Evolutionary conservation across 2,797 vertebrate genomes (phyloP).

Genomic region (Aphelocoma californica): DNA sequence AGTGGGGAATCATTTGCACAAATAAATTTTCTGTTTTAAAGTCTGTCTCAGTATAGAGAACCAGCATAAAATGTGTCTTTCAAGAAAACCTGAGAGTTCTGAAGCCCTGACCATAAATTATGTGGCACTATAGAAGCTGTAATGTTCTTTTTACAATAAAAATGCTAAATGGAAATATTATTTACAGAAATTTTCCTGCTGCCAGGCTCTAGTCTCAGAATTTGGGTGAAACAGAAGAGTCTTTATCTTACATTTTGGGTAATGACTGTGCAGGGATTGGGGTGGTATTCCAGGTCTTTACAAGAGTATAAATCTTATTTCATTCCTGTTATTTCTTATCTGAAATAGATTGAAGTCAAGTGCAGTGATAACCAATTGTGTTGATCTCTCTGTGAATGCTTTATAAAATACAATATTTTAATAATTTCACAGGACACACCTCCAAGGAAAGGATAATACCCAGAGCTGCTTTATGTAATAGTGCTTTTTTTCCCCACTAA

Average conservation of each 20-base stretch:
- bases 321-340: not conserved
- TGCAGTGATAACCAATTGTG: not conserved
- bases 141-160: not conserved
- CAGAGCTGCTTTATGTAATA: not conserved
- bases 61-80: not conserved
- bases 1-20: not conserved
- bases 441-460: not conserved
- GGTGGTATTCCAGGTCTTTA: not conserved
- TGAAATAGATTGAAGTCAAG: not conserved
- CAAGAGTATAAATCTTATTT: not conserved
- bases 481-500: not conserved
- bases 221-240: not conserved
- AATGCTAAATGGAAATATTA: not conserved
- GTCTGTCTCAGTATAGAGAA: not conserved
- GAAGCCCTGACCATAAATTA: not conserved
- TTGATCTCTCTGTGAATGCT: not conserved
- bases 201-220: not conserved
- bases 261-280: not conserved
- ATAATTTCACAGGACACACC: rapidly evolving
- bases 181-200: not conserved
- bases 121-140: not conserved
- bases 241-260: not conserved
- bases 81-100: not conserved
- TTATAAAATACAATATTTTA: not conserved
- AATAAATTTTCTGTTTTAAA: not conserved